Percentiles rank a stretch among this genome's conserved stretches.
phyloP scores from a whole-genome alignment of 2,797 vertebrate species.

The Labroides dimidiatus region DNA sequence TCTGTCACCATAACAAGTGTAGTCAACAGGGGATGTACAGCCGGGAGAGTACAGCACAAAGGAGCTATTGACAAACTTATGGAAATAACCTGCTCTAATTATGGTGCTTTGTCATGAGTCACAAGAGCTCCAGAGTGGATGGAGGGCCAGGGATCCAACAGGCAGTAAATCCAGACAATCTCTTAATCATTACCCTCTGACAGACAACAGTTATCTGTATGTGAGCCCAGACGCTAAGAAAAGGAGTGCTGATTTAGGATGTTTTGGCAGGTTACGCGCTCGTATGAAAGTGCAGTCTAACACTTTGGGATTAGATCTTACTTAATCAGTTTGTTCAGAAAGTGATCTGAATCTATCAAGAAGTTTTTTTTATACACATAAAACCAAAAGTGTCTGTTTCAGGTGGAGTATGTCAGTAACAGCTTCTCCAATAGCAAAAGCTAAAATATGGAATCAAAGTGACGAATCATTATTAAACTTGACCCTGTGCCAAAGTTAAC shows the following conservation, averaged over 20 bases:
- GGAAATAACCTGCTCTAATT: conserved; percentile 68
- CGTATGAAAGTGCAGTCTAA: conserved; percentile 18
- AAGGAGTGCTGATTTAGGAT: conserved; percentile 45
- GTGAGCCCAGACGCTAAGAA: conserved; percentile 27
- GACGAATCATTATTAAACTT: too few species aligned
- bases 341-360: not conserved
- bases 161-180: conserved; percentile 62
- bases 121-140: conserved; percentile 49
- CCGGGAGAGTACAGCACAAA: conserved; percentile 54
- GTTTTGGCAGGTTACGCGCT: conserved; percentile 42
- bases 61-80: conserved; percentile 66
- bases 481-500: too few species aligned
- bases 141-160: conserved; percentile 50
- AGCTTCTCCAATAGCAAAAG: too few species aligned
- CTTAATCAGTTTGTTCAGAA: not conserved
- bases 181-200: conserved; percentile 67
- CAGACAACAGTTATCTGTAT: conserved; percentile 36
- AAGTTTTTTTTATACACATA: not conserved
- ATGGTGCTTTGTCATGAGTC: conserved; percentile 65
- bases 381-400: too few species aligned
- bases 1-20: conserved; percentile 44
- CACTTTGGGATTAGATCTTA: not conserved
- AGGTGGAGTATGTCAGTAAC: too few species aligned
- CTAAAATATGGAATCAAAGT: too few species aligned
- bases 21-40: conserved; percentile 37